Percentiles rank a stretch among this genome's conserved stretches.
Evolutionary conservation across 2,888 invertebrate genomes (phyloP).

Genomic region (Sinotaia quadrata): DNA sequence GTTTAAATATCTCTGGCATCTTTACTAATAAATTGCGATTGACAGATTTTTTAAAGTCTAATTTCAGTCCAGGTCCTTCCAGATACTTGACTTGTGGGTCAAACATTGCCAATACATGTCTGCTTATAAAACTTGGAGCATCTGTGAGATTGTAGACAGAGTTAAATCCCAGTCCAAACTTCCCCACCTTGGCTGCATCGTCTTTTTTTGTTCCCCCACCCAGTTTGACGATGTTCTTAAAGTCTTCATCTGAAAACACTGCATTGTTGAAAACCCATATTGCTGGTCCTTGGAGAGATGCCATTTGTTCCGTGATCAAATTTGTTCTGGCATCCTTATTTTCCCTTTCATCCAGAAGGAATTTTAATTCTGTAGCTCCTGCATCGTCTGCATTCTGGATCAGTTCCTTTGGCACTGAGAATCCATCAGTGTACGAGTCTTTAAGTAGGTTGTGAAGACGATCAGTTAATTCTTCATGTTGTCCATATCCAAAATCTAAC

Average conservation of each 20-base stretch:
- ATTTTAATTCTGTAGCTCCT: conserved; percentile 49
- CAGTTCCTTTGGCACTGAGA: conserved; percentile 61
- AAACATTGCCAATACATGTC: conserved; percentile 63
- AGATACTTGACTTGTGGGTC: conserved; percentile 65
- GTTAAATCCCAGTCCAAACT: conserved; percentile 68
- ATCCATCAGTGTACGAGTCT: conserved; percentile 59
- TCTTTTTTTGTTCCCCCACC: conserved; percentile 63
- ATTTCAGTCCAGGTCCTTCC: conserved; percentile 48
- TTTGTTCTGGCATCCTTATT: conserved; percentile 47
- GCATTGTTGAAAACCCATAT: conserved; percentile 68
- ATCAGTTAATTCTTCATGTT: conserved; percentile 56
- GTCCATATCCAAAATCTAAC: conserved; percentile 49
- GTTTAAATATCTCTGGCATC: conserved; percentile 53
- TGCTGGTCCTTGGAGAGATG: conserved; percentile 66
- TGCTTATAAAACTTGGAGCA: conserved; percentile 66
- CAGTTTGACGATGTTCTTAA: conserved; percentile 63
- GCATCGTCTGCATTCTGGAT: conserved; percentile 67
- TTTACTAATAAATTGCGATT: conserved; percentile 38
- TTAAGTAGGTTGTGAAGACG: conserved; percentile 54
- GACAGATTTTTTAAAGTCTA: conserved; percentile 39
- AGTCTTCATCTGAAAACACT: conserved; percentile 63
- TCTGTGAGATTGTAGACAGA: conserved; percentile 68
- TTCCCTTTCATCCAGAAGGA: conserved; percentile 63
- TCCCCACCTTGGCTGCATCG: conserved; percentile 62
- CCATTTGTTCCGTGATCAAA: conserved; percentile 61